Evolutionary conservation across 2,888 invertebrate species (phyloP).

Genomic region (Harpagoxenus sublaevis): DNA sequence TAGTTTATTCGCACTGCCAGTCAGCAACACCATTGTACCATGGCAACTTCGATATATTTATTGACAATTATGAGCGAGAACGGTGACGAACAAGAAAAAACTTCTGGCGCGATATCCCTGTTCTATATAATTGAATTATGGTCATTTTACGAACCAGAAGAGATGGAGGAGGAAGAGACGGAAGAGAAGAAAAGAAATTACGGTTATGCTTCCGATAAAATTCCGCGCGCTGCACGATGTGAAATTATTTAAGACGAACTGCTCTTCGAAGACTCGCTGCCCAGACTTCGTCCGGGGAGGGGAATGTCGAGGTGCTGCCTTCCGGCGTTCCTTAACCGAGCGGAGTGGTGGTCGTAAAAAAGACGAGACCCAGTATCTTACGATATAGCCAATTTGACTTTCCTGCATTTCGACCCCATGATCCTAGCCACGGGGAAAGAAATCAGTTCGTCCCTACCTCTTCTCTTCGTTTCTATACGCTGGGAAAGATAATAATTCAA

Average conservation of each 20-base stretch:
- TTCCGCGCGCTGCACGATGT: conserved; percentile 57
- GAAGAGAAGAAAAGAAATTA: conserved; percentile 56
- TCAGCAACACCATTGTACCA: background rate
- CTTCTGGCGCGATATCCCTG: conserved; percentile 44
- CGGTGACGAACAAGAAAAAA: conserved; percentile 47
- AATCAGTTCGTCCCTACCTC: conserved; percentile 52
- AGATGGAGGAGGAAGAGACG: conserved; percentile 49
- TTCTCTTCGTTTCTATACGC: background rate
- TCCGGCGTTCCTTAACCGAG: conserved; percentile 40
- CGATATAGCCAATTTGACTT: conserved; percentile 71
- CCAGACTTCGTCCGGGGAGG: background rate
- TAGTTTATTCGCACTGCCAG: conserved; percentile 2
- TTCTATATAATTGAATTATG: conserved; percentile 58
- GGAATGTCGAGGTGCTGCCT: conserved; percentile 52
- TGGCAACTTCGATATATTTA: conserved; percentile 36
- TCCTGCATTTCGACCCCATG: conserved; percentile 66
- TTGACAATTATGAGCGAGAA: background rate
- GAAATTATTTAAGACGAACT: conserved; percentile 72
- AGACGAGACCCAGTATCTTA: conserved; percentile 44
- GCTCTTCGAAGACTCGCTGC: conserved; percentile 56
- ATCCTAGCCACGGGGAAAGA: conserved; percentile 65
- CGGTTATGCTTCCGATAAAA: conserved; percentile 67
- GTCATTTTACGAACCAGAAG: conserved; percentile 60
- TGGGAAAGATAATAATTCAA: background rate
- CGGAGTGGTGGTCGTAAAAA: conserved; percentile 60